A percentile compares a stretch with the other conserved stretches of the same genome.
Evolutionary conservation across 2,113 vertebrate genomes (phyloP).

Genomic region (Delphinus delphis): DNA sequence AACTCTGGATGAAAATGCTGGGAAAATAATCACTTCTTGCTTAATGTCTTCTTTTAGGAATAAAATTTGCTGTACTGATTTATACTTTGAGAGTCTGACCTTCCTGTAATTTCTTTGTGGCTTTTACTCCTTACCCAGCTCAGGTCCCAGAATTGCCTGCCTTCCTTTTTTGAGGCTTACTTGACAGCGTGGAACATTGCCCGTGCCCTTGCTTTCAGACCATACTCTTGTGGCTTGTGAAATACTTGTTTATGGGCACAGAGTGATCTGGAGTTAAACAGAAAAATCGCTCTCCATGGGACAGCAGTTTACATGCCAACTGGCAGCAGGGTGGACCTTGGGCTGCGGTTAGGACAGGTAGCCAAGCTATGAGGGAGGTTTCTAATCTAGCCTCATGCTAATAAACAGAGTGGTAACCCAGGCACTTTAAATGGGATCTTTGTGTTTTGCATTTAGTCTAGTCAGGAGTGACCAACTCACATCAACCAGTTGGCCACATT

Average conservation of each 20-base stretch:
- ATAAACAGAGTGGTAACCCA: not conserved
- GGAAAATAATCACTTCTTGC: not conserved
- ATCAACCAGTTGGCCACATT: not conserved
- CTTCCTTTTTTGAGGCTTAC: not conserved
- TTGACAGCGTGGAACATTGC: not conserved
- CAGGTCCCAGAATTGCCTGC: not conserved
- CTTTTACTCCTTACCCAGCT: not conserved
- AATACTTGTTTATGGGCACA: constrained; percentile 61
- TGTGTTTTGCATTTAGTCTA: not conserved
- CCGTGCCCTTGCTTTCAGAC: not conserved
- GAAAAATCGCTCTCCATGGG: constrained; percentile 35
- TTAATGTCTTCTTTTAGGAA: not conserved
- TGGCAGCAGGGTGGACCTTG: not conserved
- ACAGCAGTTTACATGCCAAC: constrained; percentile 23
- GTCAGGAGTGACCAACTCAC: not conserved
- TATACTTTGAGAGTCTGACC: not conserved
- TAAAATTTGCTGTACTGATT: not conserved
- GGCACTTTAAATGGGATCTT: not conserved
- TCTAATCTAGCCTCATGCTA: constrained; percentile 8
- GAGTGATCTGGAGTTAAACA: constrained; percentile 52
- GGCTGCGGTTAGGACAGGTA: constrained; percentile 46
- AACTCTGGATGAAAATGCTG: not conserved
- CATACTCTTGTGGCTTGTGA: constrained; percentile 30
- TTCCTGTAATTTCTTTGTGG: not conserved
- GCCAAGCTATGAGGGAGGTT: constrained; percentile 6